phyloP scores from a whole-genome alignment of 1,140 invertebrate genomes.

The Aphidius gifuensis region DNA sequence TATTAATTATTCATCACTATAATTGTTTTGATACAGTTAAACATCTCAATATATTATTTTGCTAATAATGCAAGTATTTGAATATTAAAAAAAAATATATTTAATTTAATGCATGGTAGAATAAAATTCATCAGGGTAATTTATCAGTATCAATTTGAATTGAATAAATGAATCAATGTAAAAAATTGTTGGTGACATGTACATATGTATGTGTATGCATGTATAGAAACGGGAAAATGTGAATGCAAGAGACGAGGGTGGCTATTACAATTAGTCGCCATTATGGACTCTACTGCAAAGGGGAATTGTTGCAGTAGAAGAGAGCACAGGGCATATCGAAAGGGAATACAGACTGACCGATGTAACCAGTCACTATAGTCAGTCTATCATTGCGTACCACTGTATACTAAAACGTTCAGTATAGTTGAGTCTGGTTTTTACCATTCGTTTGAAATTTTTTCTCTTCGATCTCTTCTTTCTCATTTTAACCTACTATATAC shows the following conservation, averaged over 20 bases:
- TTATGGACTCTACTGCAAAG: constrained; percentile 17
- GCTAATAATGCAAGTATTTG: too few species aligned
- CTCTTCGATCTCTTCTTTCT: not conserved
- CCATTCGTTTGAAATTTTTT: constrained; percentile 22
- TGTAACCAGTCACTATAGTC: constrained; percentile 22
- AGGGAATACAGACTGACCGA: constrained; percentile 18
- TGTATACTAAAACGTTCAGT: constrained; percentile 27
- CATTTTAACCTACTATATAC: not conserved
- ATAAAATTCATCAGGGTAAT: not conserved
- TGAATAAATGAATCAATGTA: not conserved
- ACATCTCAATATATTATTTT: too few species aligned
- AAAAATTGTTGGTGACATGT: not conserved
- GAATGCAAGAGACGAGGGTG: constrained; percentile 18
- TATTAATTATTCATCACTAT: too few species aligned
- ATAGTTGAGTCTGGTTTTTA: constrained; percentile 1
- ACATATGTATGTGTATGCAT: not conserved
- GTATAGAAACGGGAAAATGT: not conserved
- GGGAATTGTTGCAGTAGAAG: constrained; percentile 17
- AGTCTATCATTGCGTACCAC: constrained; percentile 29
- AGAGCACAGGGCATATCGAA: not conserved
- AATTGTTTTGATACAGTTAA: too few species aligned
- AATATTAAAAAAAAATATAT: too few species aligned
- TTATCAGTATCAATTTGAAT: constrained; percentile 9
- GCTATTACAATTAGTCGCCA: constrained; percentile 33
- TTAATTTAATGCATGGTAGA: too few species aligned